Evolutionary conservation across 2,113 vertebrate genomes (phyloP).

Genomic region (Bolborhynchus lineola): DNA sequence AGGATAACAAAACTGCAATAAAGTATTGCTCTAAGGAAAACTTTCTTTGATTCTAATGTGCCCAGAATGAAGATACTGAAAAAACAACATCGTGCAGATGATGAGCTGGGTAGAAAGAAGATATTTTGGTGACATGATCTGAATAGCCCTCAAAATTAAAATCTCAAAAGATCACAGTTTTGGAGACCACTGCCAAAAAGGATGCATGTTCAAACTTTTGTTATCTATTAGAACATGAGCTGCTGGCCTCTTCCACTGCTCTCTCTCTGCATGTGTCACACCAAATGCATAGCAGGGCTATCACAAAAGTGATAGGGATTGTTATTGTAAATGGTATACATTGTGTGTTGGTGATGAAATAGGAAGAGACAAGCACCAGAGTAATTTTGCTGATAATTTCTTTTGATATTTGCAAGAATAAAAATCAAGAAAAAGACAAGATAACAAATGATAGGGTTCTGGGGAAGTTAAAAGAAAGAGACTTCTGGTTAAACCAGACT

Average conservation of each 20-base stretch:
- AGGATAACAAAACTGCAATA: neutral
- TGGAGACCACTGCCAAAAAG: conserved; percentile 33
- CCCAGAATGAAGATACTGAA: neutral
- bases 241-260: conserved; percentile 5
- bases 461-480: conserved; percentile 1
- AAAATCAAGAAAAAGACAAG: conserved; percentile 15
- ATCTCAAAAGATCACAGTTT: neutral
- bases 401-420: conserved; percentile 32
- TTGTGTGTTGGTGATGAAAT: neutral
- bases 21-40: neutral
- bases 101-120: neutral
- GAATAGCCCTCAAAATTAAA: conserved; percentile 14
- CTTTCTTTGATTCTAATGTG: neutral
- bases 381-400: conserved; percentile 36
- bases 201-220: conserved; percentile 12
- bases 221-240: conserved; percentile 1
- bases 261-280: conserved; percentile 34
- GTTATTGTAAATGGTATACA: neutral
- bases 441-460: neutral
- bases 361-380: conserved; percentile 34
- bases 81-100: neutral
- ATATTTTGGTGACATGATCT: neutral
- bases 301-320: neutral
- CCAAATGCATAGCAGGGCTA: neutral
- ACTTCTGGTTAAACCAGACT: neutral